These are phyloP conservation scores for Coelinius sp. DNA, from an alignment of 2,888 invertebrate species.

Conservation along the genomic window DNA sequence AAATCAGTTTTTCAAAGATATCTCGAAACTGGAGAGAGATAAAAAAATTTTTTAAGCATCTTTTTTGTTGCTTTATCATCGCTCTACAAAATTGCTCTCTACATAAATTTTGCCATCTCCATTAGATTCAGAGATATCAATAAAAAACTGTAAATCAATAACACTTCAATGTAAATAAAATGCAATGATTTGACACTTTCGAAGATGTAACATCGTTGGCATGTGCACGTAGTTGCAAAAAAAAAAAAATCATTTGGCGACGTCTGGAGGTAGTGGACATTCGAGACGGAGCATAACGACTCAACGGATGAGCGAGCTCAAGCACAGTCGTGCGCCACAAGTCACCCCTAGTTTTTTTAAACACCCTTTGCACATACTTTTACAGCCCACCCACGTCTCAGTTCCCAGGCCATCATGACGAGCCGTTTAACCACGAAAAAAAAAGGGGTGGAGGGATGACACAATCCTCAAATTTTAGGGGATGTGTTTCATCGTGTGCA, in stretches of 20 bases:
- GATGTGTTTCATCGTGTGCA: background rate
- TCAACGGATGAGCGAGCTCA: slow-evolving; percentile 37
- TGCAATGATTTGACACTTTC: background rate
- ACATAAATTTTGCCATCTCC: no score
- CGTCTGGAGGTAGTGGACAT: slow-evolving; percentile 34
- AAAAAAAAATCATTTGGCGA: slow-evolving; percentile 28
- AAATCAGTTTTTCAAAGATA: no score
- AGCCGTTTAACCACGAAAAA: slow-evolving; percentile 36
- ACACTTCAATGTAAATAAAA: no score
- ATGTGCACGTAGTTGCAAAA: background rate
- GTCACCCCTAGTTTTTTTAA: slow-evolving; percentile 29
- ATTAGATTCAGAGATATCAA: no score
- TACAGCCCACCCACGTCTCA: slow-evolving; percentile 28
- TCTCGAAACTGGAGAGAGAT: no score
- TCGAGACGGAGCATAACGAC: slow-evolving; percentile 32
- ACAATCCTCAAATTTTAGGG: background rate
- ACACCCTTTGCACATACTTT: background rate
- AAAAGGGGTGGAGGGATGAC: background rate
- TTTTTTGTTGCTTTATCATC: no score
- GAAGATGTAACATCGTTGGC: background rate
- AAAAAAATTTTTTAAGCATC: no score
- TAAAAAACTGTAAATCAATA: no score
- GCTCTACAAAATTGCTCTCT: no score
- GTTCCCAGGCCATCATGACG: slow-evolving; percentile 38
- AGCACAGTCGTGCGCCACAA: slow-evolving; percentile 33